These are phyloP conservation scores for Hydractinia symbiolongicarpus DNA, from an alignment of 30 jellyfish, hydroid and myxozoan genomes.

Conservation along the genomic window DNA sequence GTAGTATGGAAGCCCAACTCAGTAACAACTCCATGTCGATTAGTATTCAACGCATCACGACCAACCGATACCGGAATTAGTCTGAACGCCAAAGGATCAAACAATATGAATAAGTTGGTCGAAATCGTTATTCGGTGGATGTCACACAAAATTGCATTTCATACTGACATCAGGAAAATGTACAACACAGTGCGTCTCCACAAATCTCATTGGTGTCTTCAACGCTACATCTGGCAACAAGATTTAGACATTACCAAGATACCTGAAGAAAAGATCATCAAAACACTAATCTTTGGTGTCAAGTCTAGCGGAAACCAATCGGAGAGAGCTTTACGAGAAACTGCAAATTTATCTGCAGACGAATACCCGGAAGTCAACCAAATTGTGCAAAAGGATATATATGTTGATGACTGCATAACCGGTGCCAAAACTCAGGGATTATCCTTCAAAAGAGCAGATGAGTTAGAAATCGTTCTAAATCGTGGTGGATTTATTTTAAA, in stretches of 20 bases:
- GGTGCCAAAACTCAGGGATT: not conserved
- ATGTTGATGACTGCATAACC: slow-evolving; percentile 24
- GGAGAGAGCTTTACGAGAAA: not conserved
- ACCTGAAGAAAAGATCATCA: slow-evolving; percentile 12
- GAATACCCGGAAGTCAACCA: not conserved
- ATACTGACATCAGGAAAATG: slow-evolving; percentile 3
- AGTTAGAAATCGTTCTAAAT: not conserved
- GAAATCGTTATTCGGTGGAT: slow-evolving; percentile 29
- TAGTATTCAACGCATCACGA: slow-evolving; percentile 14
- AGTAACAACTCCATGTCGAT: not conserved
- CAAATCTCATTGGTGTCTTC: no score
- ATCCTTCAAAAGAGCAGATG: slow-evolving; percentile 18
- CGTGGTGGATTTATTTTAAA: slow-evolving; percentile 15
- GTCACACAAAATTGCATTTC: not conserved
- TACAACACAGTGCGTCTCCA: slow-evolving; percentile 21
- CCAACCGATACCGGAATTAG: not conserved
- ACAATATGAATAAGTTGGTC: slow-evolving; percentile 12
- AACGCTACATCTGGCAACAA: no score
- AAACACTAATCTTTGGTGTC: not conserved
- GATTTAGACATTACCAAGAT: not conserved
- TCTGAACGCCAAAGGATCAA: not conserved
- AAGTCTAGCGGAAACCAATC: no score
- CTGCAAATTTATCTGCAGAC: not conserved
- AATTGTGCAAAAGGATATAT: slow-evolving; percentile 11
- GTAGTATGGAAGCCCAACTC: not conserved